Base-by-base conservation (phyloP, 1,140 invertebrate species). In the Ladona fulva region DNA sequence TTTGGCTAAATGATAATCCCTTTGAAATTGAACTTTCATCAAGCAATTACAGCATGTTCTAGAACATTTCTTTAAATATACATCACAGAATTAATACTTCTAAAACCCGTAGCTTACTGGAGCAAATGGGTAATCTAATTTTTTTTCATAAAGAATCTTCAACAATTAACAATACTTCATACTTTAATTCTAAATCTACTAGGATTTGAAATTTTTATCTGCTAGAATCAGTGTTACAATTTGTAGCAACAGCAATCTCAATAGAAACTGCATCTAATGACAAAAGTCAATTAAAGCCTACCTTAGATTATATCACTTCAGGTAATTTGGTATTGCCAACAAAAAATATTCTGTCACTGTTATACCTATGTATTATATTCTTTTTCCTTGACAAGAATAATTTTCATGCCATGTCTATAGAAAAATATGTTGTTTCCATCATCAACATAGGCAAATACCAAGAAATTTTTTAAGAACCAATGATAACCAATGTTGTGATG, bases 191-290 rank as follows among this genome's bases (percentile, higher is more conserved):
- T 66, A 66, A 16, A 19, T 19, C 52, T 66, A 66, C 5, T 3
- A 66, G n/a, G 52, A 12, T 19, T 66, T 19, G 1, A 12, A 66
- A 66, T 3, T 3, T 66, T 16, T 3, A 6, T 6, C 52, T 19
- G n/a, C 52, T 66, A 66, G 52, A 66, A 66, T 66, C 14, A 66
- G n/a, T 19, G n/a, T 66, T 22, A 66, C 52, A 66, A 66, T 12
- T 66, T 66, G 14, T 66, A 66, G n/a, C 29, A 66, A 19, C 52
- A 66, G 52, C n/a, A 66, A 19, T 66, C n/a, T 66, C 52, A 66
- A 66, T 66, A 66, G 52, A 66, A 66, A 66, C 52, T 66, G 52
- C 52, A 66, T 19, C 52, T 66, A 66, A 22, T 66, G 52, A 66
- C 52, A 66, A 66, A 19, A 66, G 14, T 66, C 52, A 66, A 66